phyloP scores from a whole-genome alignment of 2,797 vertebrate species.

The Eutrigla gurnardus region DNA sequence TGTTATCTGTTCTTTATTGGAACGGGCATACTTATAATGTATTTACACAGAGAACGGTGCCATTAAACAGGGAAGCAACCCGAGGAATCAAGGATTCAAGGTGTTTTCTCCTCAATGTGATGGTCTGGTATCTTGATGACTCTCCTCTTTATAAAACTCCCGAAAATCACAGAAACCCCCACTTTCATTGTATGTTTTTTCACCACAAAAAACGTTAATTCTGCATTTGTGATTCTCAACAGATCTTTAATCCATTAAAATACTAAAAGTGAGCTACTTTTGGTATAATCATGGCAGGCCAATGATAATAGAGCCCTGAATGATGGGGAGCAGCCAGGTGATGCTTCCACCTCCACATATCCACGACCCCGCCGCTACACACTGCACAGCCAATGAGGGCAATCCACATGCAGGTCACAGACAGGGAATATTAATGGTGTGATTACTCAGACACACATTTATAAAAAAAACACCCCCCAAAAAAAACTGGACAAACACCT shows the following conservation, averaged over 20 bases:
- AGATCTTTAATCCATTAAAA: background rate
- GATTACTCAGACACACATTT: slow-evolving; percentile 41
- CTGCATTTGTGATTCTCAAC: background rate
- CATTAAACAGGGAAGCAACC: slow-evolving; percentile 31
- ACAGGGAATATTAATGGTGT: slow-evolving; percentile 63
- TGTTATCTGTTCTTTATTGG: slow-evolving; percentile 41
- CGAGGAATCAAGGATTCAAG: slow-evolving; percentile 29
- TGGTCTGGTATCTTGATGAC: too few relatives aligned
- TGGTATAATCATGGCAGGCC: background rate
- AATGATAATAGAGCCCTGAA: background rate
- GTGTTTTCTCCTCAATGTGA: background rate
- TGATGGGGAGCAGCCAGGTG: slow-evolving; percentile 4
- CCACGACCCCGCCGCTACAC: slow-evolving; percentile 9
- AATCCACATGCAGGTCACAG: slow-evolving; percentile 31
- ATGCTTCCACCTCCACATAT: slow-evolving; percentile 11
- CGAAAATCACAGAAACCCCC: background rate
- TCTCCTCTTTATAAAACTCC: background rate
- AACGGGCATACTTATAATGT: slow-evolving; percentile 34
- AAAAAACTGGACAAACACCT: slow-evolving; percentile 10
- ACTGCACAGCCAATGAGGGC: slow-evolving; percentile 20
- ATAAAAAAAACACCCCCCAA: slow-evolving; percentile 5
- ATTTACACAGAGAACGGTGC: slow-evolving; percentile 35
- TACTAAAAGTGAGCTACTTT: background rate
- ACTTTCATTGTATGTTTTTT: background rate
- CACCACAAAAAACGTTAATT: background rate